Percentiles rank a stretch among this genome's conserved stretches.
Evolutionary conservation across 2,888 invertebrate species (phyloP).

Genomic region (Tortricodes alternella): DNA sequence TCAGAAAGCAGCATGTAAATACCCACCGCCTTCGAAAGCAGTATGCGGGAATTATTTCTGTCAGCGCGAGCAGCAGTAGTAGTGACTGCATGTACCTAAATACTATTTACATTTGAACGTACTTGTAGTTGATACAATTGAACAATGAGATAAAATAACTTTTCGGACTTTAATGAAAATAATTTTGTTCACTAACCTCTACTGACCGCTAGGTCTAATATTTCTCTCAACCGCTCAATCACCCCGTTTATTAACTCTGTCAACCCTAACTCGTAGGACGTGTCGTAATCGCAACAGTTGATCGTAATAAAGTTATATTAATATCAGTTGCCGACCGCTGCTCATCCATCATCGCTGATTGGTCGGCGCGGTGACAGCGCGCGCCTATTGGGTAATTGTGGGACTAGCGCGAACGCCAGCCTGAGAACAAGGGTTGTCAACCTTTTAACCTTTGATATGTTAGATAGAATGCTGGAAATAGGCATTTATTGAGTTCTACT

Average conservation of each 20-base stretch:
- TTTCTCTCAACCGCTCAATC: not conserved
- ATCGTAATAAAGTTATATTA: conserved; percentile 32
- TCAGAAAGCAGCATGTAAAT: no score
- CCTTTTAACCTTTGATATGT: conserved; percentile 8
- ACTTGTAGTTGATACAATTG: no score
- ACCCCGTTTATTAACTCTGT: not conserved
- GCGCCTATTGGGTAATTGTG: conserved; percentile 48
- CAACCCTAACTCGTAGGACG: conserved; percentile 24
- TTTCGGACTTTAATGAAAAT: no score
- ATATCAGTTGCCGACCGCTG: conserved; percentile 37
- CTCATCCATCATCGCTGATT: conserved; percentile 43
- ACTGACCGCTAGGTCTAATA: no score
- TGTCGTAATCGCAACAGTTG: conserved; percentile 29
- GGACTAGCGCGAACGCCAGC: conserved; percentile 34
- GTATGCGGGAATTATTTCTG: no score
- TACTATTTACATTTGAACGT: no score
- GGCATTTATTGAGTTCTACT: no score
- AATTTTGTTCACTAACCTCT: no score
- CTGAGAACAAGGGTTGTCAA: conserved; percentile 14
- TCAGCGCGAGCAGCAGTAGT: no score
- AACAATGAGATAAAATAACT: no score
- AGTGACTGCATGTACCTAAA: no score
- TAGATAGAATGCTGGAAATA: not conserved
- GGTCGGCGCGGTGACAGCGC: conserved; percentile 37
- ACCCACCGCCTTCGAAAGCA: no score